Evolutionary conservation across 1,140 invertebrate species (phyloP).

Genomic region (Drosophila triauraria): DNA sequence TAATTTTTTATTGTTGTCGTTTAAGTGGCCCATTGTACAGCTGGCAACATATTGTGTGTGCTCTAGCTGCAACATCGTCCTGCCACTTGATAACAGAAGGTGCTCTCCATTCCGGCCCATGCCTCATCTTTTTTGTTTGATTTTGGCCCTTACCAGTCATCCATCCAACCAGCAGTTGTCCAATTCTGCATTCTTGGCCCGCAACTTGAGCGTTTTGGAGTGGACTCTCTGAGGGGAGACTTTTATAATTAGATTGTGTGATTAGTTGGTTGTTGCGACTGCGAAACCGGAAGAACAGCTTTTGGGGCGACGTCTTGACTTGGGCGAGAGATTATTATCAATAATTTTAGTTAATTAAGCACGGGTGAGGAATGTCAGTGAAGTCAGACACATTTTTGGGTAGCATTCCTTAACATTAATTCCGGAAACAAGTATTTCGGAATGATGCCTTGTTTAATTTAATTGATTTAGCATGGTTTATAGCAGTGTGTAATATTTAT

Average conservation of each 20-base stretch:
- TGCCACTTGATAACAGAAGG: conserved; percentile 50
- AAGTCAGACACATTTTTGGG: not conserved
- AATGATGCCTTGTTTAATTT: not conserved
- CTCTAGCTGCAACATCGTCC: conserved; percentile 38
- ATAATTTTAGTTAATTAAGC: conserved; percentile 32
- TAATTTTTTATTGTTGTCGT: conserved; percentile 81
- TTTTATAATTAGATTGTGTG: conserved; percentile 50
- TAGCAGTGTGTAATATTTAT: not conserved
- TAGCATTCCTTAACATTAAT: not conserved
- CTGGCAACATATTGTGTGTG: conserved; percentile 74
- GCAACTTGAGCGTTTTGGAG: not conserved
- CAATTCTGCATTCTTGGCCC: conserved; percentile 31
- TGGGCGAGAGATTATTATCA: conserved; percentile 17
- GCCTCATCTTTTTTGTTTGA: conserved; percentile 13
- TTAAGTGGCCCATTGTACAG: conserved; percentile 80
- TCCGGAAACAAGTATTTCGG: conserved; percentile 1
- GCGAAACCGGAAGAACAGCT: conserved; percentile 44
- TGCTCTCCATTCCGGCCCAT: conserved; percentile 15
- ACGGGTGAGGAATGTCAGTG: conserved; percentile 13
- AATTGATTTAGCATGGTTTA: not conserved
- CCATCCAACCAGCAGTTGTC: conserved; percentile 35
- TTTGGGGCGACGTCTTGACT: not conserved
- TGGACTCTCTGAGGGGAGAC: conserved; percentile 24
- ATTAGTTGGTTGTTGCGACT: conserved; percentile 25
- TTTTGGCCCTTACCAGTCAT: conserved; percentile 15